These are phyloP conservation scores for Buphagus erythrorhynchus DNA, from an alignment of 2,797 vertebrate genomes.

Conservation along the genomic window DNA sequence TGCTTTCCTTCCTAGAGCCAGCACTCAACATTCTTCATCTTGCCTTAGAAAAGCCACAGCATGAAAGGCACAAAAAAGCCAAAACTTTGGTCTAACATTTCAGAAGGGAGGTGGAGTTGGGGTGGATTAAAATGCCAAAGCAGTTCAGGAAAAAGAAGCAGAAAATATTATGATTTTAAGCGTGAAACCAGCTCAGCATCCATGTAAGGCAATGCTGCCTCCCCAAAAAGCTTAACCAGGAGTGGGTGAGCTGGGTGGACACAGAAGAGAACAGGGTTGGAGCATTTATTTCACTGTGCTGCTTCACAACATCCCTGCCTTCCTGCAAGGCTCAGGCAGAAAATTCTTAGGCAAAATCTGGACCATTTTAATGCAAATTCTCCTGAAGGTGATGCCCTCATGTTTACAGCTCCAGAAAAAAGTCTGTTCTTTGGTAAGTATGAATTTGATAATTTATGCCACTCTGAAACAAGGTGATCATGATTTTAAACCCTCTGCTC, in stretches of 20 bases:
- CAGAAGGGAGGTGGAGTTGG: background rate
- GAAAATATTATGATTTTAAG: background rate
- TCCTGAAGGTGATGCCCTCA: background rate
- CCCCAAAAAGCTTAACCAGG: background rate
- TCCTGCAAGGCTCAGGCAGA: background rate
- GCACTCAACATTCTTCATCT: background rate
- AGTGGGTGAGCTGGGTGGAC: background rate
- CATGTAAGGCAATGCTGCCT: background rate
- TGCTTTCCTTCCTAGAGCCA: background rate
- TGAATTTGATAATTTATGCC: background rate
- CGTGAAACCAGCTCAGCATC: background rate
- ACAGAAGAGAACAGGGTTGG: background rate
- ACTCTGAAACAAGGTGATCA: background rate
- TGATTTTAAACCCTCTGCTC: background rate
- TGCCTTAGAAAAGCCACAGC: background rate
- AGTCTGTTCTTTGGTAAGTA: rapidly evolving
- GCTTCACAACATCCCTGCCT: background rate
- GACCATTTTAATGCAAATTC: background rate
- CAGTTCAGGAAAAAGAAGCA: background rate
- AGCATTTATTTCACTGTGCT: background rate
- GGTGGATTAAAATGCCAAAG: background rate
- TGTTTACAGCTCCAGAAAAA: background rate
- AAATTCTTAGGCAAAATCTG: background rate
- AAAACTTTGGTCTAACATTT: background rate
- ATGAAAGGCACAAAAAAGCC: background rate